Evolutionary conservation across 2,113 vertebrate genomes (phyloP), one percentile per base, ranked within the genome.

Genomic region (Phylloscopus trochiloides): DNA sequence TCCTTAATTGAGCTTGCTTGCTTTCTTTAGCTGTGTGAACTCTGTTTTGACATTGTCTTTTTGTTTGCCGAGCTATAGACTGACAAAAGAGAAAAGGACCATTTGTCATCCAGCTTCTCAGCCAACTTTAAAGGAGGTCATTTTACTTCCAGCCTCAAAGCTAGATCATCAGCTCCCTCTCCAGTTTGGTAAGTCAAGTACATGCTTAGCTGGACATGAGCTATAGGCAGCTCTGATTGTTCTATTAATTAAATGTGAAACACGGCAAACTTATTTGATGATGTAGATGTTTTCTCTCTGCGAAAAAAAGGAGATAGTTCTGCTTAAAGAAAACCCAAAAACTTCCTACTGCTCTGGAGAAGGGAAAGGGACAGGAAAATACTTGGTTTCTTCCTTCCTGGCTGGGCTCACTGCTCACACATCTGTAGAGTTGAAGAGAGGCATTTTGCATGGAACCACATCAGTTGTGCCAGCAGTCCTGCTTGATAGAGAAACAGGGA

Each of bases 141-240:
- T 31, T 99, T 99, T 66, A 98, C 98, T 63, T 97, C 96, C 77
- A 98, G 98, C 86, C 98, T 96, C 95, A 98, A 96, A 97, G 95
- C 92, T 90, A 99, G 98, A 97, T 95, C 96, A 63, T 94, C 98
- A 95, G 97, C 98, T 67, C 96, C 98, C 91, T 98, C 98, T 95
- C 97, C 98, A 97, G 98, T 98, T 93, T 98, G 99, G 99, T 99
- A 97, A 96, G 98, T 94, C 80, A 86, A 67, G 29, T 94, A 31
- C 25, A 71, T 0, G 7, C 34, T 54, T 80, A 86, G 48, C 40
- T 80, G 43, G 91, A 59, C 66, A 28, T 47, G 51, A 74, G 12
- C 45, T 78, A 3, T 14, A 63, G 75, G 11, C 47, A 63, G 28
- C 78, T 94, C 26, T 81, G 43, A 36, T 43, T 48, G 28, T 82